Conservation (phyloP, 2,888 invertebrate genomes). For the Anthophora plumipes region DNA sequence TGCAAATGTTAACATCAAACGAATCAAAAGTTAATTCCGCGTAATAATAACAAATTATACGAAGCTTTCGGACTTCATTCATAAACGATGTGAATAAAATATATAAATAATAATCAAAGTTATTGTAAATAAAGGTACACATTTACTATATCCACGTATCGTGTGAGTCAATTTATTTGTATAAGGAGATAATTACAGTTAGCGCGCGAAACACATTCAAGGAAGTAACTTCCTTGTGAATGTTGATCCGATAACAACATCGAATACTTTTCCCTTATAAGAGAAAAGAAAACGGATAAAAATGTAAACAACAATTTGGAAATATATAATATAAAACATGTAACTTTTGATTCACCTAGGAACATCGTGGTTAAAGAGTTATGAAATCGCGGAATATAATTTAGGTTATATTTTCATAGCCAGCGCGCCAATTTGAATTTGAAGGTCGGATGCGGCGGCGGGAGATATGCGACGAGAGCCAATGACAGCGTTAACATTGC, state of each 20-base stretch:
- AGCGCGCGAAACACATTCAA: slow-evolving; percentile 34
- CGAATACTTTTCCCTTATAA: not conserved
- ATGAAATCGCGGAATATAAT: slow-evolving; percentile 55
- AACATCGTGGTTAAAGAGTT: slow-evolving; percentile 31
- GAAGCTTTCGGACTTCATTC: not conserved
- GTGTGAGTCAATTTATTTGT: not conserved
- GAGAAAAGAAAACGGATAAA: not conserved
- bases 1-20: not conserved
- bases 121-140: not conserved
- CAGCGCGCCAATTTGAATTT: slow-evolving; percentile 83
- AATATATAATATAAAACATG: slow-evolving; percentile 27
- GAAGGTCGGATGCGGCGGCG: slow-evolving; percentile 79
- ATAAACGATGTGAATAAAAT: not conserved
- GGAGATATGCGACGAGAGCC: slow-evolving; percentile 70
- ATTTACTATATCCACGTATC: not conserved
- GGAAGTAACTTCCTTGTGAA: not conserved
- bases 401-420: slow-evolving; percentile 80
- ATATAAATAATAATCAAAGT: not conserved
- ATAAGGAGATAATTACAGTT: slow-evolving; percentile 22
- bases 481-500: slow-evolving; percentile 46
- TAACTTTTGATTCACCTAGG: not conserved
- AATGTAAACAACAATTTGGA: not conserved
- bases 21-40: not conserved
- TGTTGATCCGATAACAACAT: not conserved
- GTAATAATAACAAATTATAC: not conserved